Percentiles rank a stretch among this genome's conserved stretches.
These are phyloP conservation scores for Melanotaenia boesemani DNA, from an alignment of 2,797 vertebrate species.

Conservation along the genomic window DNA sequence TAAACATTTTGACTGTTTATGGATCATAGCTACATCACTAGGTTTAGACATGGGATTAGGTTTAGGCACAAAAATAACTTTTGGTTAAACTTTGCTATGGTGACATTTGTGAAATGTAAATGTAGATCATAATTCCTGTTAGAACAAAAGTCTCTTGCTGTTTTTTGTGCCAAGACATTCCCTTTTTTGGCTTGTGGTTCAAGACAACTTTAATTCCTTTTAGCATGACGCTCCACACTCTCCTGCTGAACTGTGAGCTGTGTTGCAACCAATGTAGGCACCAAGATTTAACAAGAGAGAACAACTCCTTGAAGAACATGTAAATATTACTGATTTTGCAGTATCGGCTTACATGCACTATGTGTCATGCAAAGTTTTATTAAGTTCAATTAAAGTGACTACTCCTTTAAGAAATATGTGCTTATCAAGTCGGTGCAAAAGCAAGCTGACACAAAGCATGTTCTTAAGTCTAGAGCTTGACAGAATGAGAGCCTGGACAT, in stretches of 20 bases:
- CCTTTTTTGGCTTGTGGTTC: not conserved
- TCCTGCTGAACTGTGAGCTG: not conserved
- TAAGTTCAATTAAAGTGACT: not conserved
- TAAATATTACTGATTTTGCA: not conserved
- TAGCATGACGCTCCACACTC: not conserved
- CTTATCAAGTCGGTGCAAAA: constrained; percentile 13
- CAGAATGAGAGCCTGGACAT: constrained; percentile 24
- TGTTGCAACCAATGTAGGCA: not conserved
- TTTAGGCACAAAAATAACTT: not conserved
- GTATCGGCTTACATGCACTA: not conserved
- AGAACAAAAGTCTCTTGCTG: not conserved
- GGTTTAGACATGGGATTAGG: not conserved
- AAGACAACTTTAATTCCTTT: not conserved
- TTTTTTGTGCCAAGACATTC: not conserved
- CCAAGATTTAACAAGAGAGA: not conserved
- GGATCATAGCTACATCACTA: not conserved
- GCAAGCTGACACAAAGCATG: constrained; percentile 20
- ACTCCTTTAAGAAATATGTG: constrained; percentile 17
- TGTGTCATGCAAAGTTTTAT: not conserved
- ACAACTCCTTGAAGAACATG: not conserved
- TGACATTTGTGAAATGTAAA: not conserved
- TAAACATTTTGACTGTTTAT: not conserved
- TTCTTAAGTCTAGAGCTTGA: constrained; percentile 19
- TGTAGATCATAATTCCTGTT: not conserved
- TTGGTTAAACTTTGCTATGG: not conserved